Evolutionary conservation across 2,797 vertebrate species (phyloP).

Genomic region (Capromys pilorides): DNA sequence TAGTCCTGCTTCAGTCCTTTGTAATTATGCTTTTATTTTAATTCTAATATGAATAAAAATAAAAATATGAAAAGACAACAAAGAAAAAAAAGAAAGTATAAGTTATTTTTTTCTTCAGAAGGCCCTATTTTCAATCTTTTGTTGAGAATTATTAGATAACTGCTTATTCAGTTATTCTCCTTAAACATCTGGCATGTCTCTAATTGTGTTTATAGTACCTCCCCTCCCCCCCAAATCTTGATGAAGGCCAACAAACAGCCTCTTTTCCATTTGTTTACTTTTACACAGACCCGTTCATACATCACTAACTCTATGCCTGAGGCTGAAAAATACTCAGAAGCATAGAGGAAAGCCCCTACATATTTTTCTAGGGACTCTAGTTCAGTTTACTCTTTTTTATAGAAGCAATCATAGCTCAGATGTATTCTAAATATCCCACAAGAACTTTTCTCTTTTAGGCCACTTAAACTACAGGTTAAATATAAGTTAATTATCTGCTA

Average conservation of each 20-base stretch:
- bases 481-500: conserved; percentile 17
- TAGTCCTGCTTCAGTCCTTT: too few species aligned
- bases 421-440: neutral
- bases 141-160: conserved; percentile 15
- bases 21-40: too few species aligned
- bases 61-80: too few species aligned
- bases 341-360: conserved; percentile 57
- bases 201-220: conserved; percentile 56
- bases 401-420: neutral
- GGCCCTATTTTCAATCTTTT: conserved; percentile 46
- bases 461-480: neutral
- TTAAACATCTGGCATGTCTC: conserved; percentile 67
- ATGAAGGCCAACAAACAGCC: neutral
- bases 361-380: conserved; percentile 16
- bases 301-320: conserved; percentile 32
- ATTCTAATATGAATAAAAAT: too few species aligned
- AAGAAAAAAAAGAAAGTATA: too few species aligned
- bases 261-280: conserved; percentile 71
- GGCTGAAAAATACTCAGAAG: conserved; percentile 31
- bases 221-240: conserved; percentile 29
- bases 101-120: neutral
- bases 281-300: conserved; percentile 20
- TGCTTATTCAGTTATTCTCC: conserved; percentile 44
- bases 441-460: neutral
- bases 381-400: conserved; percentile 30